Conservation (phyloP, 2,113 vertebrate species). For the Varanus komodoensis region DNA sequence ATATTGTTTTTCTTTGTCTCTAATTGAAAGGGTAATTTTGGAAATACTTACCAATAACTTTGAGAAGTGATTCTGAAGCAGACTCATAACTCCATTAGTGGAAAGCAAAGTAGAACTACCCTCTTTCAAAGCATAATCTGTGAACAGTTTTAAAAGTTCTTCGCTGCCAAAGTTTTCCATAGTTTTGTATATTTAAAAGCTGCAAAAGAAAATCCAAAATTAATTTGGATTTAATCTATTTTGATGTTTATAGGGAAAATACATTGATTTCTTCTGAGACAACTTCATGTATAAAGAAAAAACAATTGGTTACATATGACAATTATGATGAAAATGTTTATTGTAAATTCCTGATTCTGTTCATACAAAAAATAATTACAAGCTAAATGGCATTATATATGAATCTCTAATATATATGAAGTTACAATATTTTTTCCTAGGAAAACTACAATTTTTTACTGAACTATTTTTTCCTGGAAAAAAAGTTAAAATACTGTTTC, state of each 20-base stretch:
- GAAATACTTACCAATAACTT: constrained; percentile 64
- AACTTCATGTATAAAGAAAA: neutral
- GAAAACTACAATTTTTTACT: neutral
- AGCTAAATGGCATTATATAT: neutral
- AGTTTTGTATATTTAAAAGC: constrained; percentile 39
- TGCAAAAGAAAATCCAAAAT: constrained; percentile 39
- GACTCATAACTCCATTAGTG: constrained; percentile 57
- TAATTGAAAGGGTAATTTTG: neutral
- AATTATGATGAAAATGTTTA: neutral
- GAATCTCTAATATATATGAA: neutral
- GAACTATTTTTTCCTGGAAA: neutral
- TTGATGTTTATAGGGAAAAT: neutral
- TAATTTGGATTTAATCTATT: neutral
- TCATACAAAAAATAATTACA: neutral
- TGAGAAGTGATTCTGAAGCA: constrained; percentile 68
- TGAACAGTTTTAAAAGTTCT: constrained; percentile 69
- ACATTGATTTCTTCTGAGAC: neutral
- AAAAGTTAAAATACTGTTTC: neutral
- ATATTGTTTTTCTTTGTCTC: neutral
- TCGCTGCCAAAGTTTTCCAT: constrained; percentile 63
- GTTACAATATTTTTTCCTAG: neutral
- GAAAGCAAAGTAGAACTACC: constrained; percentile 63
- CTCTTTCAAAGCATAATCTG: constrained; percentile 68
- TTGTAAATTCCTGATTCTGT: neutral
- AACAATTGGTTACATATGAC: neutral